Percentiles rank a stretch among this genome's conserved stretches.
phyloP scores from a whole-genome alignment of 2,113 vertebrate genomes.

The Boleophthalmus pectinirostris region DNA sequence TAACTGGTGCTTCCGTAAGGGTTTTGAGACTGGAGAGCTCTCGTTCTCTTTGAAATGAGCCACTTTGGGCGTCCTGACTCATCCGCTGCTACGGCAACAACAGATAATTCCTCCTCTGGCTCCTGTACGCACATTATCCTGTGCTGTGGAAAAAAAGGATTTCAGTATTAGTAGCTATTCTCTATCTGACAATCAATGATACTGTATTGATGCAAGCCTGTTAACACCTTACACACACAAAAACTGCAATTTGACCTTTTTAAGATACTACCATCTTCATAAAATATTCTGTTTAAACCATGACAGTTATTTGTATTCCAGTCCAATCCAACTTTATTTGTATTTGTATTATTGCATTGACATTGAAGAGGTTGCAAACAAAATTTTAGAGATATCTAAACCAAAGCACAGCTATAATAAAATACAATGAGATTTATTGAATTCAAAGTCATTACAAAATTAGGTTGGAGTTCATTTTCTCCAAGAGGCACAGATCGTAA shows the following conservation, averaged over 20 bases:
- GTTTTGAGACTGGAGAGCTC: neutral
- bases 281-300: too few species aligned
- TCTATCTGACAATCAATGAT: neutral
- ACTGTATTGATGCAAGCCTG: neutral
- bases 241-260: neutral
- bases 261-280: too few species aligned
- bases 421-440: too few species aligned
- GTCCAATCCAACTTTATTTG: too few species aligned
- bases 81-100: constrained; percentile 9
- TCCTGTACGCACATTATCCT: neutral
- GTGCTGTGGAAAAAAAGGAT: neutral
- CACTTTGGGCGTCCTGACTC: constrained; percentile 7
- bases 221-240: neutral
- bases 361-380: too few species aligned
- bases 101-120: neutral
- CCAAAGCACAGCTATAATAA: too few species aligned
- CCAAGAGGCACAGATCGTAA: too few species aligned
- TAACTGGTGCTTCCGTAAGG: neutral
- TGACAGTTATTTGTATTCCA: too few species aligned
- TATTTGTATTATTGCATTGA: too few species aligned
- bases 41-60: neutral
- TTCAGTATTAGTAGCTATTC: neutral
- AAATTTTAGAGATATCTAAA: too few species aligned
- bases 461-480: too few species aligned
- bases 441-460: too few species aligned